These are phyloP conservation scores for Narcine bancroftii DNA, from an alignment of 2,113 vertebrate genomes.

Conservation along the genomic window DNA sequence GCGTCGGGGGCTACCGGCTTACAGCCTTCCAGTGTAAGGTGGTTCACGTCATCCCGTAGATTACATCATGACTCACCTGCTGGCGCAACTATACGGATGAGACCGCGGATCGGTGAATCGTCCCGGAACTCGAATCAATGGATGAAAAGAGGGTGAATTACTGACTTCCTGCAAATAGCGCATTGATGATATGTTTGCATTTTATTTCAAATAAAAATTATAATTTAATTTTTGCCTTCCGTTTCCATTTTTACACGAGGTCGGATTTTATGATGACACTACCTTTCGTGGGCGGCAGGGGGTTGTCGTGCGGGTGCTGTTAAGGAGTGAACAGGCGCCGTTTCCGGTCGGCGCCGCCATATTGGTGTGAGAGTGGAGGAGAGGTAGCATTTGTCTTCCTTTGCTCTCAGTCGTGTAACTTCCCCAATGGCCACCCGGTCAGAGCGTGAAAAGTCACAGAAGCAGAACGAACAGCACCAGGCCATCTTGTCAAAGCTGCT, in stretches of 20 bases:
- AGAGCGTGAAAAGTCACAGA: conserved; percentile 87
- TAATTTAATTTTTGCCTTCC: not conserved
- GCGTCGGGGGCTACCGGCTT: no score
- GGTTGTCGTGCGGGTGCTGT: not conserved
- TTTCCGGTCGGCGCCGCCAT: conserved; percentile 6
- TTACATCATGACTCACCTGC: not conserved
- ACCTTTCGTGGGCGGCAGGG: not conserved
- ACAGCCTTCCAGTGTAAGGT: no score
- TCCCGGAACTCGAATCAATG: conserved; percentile 10
- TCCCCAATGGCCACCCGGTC: conserved; percentile 79
- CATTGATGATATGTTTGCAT: not conserved
- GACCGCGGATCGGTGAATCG: not conserved
- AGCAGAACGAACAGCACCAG: conserved; percentile 92
- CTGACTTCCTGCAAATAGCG: no score
- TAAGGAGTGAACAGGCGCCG: not conserved
- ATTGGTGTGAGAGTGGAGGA: not conserved
- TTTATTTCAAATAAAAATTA: not conserved
- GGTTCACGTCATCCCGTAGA: not conserved
- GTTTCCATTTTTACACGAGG: not conserved
- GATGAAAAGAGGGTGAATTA: not conserved
- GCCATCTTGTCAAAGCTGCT: conserved; percentile 83
- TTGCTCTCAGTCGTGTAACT: conserved; percentile 19
- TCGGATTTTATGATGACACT: not conserved
- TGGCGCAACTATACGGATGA: not conserved
- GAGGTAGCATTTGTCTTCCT: no score